These are phyloP conservation scores for Bolborhynchus lineola DNA, from an alignment of 2,113 vertebrate genomes.

Conservation along the genomic window DNA sequence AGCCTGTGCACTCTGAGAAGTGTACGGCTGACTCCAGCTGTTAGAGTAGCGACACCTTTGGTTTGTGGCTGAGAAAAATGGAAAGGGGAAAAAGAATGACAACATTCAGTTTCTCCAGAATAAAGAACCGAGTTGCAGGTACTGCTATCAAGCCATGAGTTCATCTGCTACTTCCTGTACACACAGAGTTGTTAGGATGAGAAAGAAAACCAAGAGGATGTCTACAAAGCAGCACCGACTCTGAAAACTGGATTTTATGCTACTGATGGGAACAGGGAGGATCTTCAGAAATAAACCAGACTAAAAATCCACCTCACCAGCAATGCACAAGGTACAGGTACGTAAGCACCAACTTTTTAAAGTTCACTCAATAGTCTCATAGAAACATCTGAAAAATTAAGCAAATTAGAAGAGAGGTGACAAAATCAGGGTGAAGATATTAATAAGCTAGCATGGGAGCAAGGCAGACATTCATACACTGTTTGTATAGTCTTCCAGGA, in stretches of 20 bases:
- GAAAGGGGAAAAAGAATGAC: not conserved
- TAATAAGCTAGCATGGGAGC: not conserved
- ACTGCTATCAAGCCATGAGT: not conserved
- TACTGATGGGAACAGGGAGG: not conserved
- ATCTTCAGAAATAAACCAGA: not conserved
- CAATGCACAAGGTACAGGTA: not conserved
- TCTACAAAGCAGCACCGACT: not conserved
- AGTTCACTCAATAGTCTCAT: not conserved
- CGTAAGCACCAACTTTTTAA: not conserved
- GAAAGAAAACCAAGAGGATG: not conserved
- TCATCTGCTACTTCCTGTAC: not conserved
- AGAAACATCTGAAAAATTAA: conserved; percentile 6
- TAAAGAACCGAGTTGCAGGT: not conserved
- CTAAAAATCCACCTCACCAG: not conserved
- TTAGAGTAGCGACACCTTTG: not conserved
- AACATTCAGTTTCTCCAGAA: not conserved
- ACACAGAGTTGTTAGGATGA: not conserved
- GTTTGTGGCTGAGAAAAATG: not conserved
- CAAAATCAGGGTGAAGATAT: not conserved
- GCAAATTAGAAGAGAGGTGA: not conserved
- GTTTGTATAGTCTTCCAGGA: not conserved
- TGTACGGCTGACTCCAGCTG: not conserved
- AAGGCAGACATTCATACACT: not conserved
- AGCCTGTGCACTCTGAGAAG: not conserved
- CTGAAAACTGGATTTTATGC: not conserved